Base-by-base conservation (phyloP, 2,113 vertebrate species). In the Lota lota region DNA sequence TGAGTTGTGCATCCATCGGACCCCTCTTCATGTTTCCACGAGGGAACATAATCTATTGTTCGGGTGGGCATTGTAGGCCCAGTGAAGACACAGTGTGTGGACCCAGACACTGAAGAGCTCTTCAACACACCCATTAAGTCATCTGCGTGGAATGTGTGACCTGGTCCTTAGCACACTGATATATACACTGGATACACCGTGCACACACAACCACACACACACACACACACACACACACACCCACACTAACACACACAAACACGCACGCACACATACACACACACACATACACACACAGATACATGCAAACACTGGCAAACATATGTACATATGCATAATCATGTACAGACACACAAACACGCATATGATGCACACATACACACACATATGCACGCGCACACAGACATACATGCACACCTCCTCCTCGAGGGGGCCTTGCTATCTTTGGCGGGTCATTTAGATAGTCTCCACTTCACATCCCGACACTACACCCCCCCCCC, bases 71-170 rank as follows among this genome's bases (percentile, higher is more conserved):
- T 72, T 74, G 69, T 58, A 11, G 22, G 10, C 63, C 22, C 51
- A 59, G 67, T 18, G 73, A 75, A 36, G 53, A 71, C 1, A 84
- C 79, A 85, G 78, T 58, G 18, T 59, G 53, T 21, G 61, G 28
- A 33, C 28, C 28, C 28, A 33, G 28, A 33, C 28, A 33, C 63
- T 75, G 71, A 78, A 69, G 75, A 77, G 74, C 63, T 79, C 76
- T 81, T 81, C 67, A 75, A 64, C 72, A 20, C 69, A 19, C 22
- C 24, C 67, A 62, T 74, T 78, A 72, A 81, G 62, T 87, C 83
- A 86, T 77, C 82, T 85, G 72, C 51, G 72, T 79, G 85, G 85
- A 83, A 87, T 85, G 84, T 77, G 60, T 63, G n/a, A 14, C 24
- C 61, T 33, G 28, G 28, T 6, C 28, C 28, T 33, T 33, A 33